Conservation (phyloP, 1,140 invertebrate species). For the Chymomyza costata region DNA sequence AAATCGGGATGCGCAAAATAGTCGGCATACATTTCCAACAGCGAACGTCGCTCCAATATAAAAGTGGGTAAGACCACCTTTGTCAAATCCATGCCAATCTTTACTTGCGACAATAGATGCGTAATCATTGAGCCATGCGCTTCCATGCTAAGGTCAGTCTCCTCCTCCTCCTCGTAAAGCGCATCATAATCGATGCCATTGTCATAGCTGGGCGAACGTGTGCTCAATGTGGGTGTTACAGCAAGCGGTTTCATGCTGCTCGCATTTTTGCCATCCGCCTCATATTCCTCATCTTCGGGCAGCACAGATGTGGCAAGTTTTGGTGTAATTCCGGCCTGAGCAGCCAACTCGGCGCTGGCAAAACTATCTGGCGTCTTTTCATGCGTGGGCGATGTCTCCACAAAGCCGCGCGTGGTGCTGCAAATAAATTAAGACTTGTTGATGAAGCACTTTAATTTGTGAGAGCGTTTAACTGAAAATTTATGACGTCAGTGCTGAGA, state of each 20-base stretch:
- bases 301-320: conserved; percentile 14
- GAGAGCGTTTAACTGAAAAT: conserved; percentile 1
- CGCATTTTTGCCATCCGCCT: conserved; percentile 32
- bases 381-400: conserved; percentile 62
- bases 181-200: conserved; percentile 83
- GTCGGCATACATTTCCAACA: conserved; percentile 98
- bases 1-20: conserved; percentile 98
- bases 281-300: conserved; percentile 56
- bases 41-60: conserved; percentile 94
- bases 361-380: conserved; percentile 48
- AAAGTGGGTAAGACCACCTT: conserved; percentile 98
- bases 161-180: conserved; percentile 91
- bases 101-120: conserved; percentile 95
- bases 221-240: conserved; percentile 13
- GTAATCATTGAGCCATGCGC: conserved; percentile 95
- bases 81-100: conserved; percentile 99
- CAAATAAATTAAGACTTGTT: conserved; percentile 32
- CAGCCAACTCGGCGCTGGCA: conserved; percentile 9
- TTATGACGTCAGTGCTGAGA: too few relatives aligned
- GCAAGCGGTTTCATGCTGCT: too few relatives aligned
- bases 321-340: conserved; percentile 6
- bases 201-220: conserved; percentile 47
- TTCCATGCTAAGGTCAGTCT: conserved; percentile 92
- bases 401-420: conserved; percentile 64
- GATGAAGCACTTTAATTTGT: conserved; percentile 20